Conservation (phyloP, 2,113 vertebrate genomes). For the Salvelinus namaycush region DNA sequence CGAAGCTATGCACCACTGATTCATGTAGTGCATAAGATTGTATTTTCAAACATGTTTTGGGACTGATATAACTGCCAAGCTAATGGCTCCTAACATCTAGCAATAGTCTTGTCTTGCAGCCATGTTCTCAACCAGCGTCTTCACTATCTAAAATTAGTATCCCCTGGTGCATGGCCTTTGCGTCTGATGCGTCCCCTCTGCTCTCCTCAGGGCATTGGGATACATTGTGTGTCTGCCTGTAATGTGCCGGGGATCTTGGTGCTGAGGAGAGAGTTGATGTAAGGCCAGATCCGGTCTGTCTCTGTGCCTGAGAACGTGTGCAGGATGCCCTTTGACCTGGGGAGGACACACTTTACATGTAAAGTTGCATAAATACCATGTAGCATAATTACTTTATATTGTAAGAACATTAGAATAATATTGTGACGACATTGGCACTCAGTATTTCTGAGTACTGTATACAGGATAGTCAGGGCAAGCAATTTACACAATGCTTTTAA, state of each 20-base stretch:
- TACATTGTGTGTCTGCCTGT: conserved; percentile 59
- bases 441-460: neutral
- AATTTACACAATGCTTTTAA: neutral
- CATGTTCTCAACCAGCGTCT: too few species aligned
- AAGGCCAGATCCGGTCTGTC: conserved; percentile 96
- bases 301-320: conserved; percentile 95
- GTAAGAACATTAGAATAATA: too few species aligned
- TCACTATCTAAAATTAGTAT: too few species aligned
- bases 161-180: neutral
- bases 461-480: neutral
- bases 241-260: conserved; percentile 77
- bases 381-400: too few species aligned
- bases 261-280: conserved; percentile 87
- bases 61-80: too few species aligned
- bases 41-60: too few species aligned
- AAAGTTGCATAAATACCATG: too few species aligned
- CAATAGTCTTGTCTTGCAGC: too few species aligned
- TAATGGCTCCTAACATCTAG: too few species aligned
- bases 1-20: too few species aligned
- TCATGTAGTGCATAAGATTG: too few species aligned
- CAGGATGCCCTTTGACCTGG: conserved; percentile 88
- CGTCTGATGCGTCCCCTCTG: neutral
- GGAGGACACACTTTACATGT: conserved; percentile 18
- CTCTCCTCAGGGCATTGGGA: conserved; percentile 56
- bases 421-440: too few species aligned